Evolutionary conservation across 2,888 invertebrate genomes (phyloP), one percentile per base, ranked within the genome.

Genomic region (Bembecia ichneumoniformis): DNA sequence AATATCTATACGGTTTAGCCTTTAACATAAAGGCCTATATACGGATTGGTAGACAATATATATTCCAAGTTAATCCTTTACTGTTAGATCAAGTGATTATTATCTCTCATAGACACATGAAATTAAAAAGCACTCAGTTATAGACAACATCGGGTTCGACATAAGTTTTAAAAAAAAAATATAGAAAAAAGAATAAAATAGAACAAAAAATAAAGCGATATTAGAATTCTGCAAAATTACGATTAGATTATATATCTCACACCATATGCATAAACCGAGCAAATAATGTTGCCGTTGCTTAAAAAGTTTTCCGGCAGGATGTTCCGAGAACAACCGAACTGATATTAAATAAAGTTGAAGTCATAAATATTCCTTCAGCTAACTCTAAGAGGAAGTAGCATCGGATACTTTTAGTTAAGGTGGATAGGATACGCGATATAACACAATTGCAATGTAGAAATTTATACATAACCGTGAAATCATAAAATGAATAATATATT

Each of bases 311-410:
- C 20, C 7, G 17, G 28, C 16, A 16, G 34, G 43, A 13, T 10
- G 48, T 9, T 5, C 34, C 7, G 48, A 40, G 11, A 10, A 28
- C 28, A 28, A 36, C 17, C 14, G 40, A 40, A 40, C 74, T 64
- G 77, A 86, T 88, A 88, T 88, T 88, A 87, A 87, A 88, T 83
- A 88, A 88, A 87, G 84, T 88, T 87, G 65, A 59, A 58, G 75
- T 80, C 70, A 88, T 88, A 88, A 88, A 88, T 88, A 87, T 82
- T 82, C 79, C 80, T 84, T 82, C 75, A 77, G 80, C 70, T 82
- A 76, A 77, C 77, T 74, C 72, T 60, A 75, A 71, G 74, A 80
- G 77, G 69, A 72, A 68, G 69, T 73, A 69, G 70, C 69, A 28
- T 28, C 28, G 28, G 9, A 28, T 28, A 28, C 28, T 28, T 28